Evolutionary conservation across 2,888 invertebrate genomes (phyloP), one percentile per base, ranked within the genome.

Genomic region (Adelognathus sp.): DNA sequence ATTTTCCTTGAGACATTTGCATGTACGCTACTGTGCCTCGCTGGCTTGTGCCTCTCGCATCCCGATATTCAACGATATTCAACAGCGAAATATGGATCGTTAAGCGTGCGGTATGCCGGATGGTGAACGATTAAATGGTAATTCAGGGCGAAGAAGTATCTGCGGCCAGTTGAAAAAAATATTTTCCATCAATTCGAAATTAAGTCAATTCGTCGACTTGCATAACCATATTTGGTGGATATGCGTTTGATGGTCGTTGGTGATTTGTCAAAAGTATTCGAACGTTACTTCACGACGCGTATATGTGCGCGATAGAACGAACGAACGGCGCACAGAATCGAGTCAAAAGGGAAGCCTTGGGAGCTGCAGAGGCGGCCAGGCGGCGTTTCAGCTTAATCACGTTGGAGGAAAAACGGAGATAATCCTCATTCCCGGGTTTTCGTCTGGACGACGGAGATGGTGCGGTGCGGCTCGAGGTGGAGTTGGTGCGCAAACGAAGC

Each of bases 351-450:
- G 76, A 80, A 80, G 76, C 73, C 69, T 56, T 64, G 67, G 56
- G 67, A 67, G 69, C 72, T 58, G 64, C 36, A 52, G 52, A 63
- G 41, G 36, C 73, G 71, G 73, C 79, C 80, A 85, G 86, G 83
- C 86, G 85, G 87, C 86, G 86, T 87, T 89, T 86, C 86, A 81
- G 87, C 87, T 88, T 90, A 90, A 90, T 90, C 89, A 87, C 86
- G 88, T 89, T 89, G 88, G 87, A 86, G 86, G 86, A 89, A 88
- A 90, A 89, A 89, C 86, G 87, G 88, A 87, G 86, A 86, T 88
- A 88, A 89, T 89, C 87, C 88, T 82, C 83, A 85, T 69, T 82
- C 76, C 78, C 69, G 56, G 63, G 56, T n/a, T 83, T 84, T 83
- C 85, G 86, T 88, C 86, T 86, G 84, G 85, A 85, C 85, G 85